Percentiles rank a stretch among this genome's conserved stretches.
Conservation (phyloP, 2,113 vertebrate genomes). For the Numida meleagris region DNA sequence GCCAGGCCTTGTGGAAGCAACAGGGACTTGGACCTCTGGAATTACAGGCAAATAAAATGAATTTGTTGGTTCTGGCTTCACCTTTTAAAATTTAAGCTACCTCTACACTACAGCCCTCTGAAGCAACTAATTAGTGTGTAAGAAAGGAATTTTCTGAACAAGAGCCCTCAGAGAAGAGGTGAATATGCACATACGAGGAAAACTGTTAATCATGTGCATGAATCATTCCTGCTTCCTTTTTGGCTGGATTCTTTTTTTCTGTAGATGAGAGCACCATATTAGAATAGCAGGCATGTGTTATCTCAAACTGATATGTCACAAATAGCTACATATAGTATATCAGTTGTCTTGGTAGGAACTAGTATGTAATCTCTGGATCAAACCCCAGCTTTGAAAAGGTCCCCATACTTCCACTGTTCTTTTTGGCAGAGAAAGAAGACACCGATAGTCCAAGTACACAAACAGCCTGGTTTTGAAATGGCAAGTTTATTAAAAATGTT, state of each 20-base stretch:
- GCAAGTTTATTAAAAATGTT: constrained; percentile 72
- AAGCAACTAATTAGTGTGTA: background rate
- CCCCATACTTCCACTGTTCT: background rate
- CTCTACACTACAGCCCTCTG: background rate
- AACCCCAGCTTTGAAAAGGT: background rate
- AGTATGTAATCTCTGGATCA: background rate
- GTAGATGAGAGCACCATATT: background rate
- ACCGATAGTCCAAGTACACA: background rate
- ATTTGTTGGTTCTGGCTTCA: background rate
- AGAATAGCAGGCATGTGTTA: background rate
- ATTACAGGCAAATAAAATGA: background rate
- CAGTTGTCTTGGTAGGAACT: background rate
- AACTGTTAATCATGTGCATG: background rate
- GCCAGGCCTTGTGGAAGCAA: background rate
- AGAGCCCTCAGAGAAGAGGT: background rate
- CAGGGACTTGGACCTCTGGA: background rate
- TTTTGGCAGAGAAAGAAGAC: background rate
- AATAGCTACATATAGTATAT: background rate
- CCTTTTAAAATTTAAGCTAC: background rate
- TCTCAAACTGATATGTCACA: background rate
- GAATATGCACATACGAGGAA: background rate
- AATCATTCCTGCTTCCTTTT: background rate
- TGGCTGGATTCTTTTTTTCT: background rate
- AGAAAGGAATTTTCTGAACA: background rate
- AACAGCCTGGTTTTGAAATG: constrained; percentile 29